phyloP scores from a whole-genome alignment of 2,888 invertebrate species.

The Eupithecia centaureata region DNA sequence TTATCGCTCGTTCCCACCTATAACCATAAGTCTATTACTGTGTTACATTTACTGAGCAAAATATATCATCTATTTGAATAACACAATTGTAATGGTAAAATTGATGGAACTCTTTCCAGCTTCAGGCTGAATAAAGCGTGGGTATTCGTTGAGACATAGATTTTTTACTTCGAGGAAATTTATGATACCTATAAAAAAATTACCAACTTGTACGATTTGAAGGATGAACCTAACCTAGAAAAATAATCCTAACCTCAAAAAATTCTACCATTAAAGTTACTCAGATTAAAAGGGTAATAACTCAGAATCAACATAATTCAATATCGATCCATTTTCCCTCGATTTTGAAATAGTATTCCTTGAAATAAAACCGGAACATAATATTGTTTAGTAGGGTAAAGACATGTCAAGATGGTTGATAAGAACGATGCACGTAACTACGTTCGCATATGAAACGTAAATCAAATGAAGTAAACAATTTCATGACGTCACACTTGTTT shows the following conservation, averaged over 20 bases:
- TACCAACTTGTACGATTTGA: too few relatives aligned
- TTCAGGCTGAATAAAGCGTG: not conserved
- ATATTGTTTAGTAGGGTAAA: conserved; percentile 25
- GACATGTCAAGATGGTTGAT: conserved; percentile 33
- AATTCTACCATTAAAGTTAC: too few relatives aligned
- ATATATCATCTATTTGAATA: conserved; percentile 19
- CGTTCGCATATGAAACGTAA: conserved; percentile 20
- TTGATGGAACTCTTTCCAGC: conserved; percentile 8
- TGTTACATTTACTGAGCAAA: too few relatives aligned
- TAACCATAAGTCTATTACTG: too few relatives aligned
- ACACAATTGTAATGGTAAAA: conserved; percentile 14
- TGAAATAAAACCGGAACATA: not conserved
- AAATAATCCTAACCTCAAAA: too few relatives aligned
- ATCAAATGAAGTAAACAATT: conserved; percentile 17
- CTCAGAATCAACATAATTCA: too few relatives aligned
- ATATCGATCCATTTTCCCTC: too few relatives aligned
- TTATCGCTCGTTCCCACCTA: too few relatives aligned
- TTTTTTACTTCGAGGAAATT: conserved; percentile 8
- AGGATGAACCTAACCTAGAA: too few relatives aligned
- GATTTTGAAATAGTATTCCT: not conserved
- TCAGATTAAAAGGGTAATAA: too few relatives aligned
- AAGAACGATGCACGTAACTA: conserved; percentile 11
- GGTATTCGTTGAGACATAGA: conserved; percentile 2
- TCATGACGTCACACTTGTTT: conserved; percentile 12
- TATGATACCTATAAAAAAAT: too few relatives aligned